Base-by-base conservation (phyloP, 2,888 invertebrate species). In the Thyatira batis region DNA sequence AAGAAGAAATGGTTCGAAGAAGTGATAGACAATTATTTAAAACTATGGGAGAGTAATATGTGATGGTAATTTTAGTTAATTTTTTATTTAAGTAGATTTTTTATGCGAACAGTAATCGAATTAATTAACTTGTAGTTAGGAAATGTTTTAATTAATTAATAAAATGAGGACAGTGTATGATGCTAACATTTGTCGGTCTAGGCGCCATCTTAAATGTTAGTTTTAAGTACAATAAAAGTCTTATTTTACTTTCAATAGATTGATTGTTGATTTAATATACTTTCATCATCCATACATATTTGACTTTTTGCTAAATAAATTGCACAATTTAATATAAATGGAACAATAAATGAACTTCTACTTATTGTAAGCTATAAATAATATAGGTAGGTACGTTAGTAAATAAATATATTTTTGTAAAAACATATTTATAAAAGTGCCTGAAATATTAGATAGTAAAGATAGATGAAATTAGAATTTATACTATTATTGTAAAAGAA, bases 31-130 rank as follows among this genome's bases (percentile, higher is more conserved):
- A 97, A 97, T 93, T 96, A 96, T 88, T 94, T 97, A 85, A 97
- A 97, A 87, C 89, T 97, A 63, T 97, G 97, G 97, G 97, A 97
- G 87, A 95, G 95, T 74, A 97, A 97, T 85, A 96, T 97, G 94
- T 95, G 94, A 94, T 85, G 70, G 53, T 58, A 60, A 56, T 52
- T 39, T 17, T 46, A 52, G 61, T 54, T 55, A 53, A 53, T 61
- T 3, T 58, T 65, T 65, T 56, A n/a, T 54, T 51, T 67, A 60
- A 63, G 57, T 69, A 63, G 53, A 54, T 65, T 54, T 60, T 59
- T 66, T 63, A 63, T n/a, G n/a, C n/a, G 45, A 57, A 54, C 55
- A 49, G 52, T 57, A 52, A 53, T 39, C 51, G 39, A 57, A 49
- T 39, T 9, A 52, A 49, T 52, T 60, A 54, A 52, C 45, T 49